Base-by-base conservation (phyloP, 2,113 vertebrate species). In the Heptranchias perlo region DNA sequence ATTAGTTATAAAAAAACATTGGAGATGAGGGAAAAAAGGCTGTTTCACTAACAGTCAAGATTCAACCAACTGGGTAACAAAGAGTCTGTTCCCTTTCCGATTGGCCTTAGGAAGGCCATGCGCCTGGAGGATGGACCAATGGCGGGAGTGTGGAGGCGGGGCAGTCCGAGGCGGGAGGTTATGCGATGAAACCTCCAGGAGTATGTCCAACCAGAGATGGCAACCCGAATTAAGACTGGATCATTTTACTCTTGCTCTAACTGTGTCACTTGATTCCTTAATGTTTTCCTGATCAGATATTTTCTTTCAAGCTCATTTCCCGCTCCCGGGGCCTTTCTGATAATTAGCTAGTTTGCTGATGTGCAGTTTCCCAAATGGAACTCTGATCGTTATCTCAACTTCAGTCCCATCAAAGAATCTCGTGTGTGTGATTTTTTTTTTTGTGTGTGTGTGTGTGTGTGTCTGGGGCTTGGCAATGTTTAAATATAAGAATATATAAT, bases 291-390 rank as follows among this genome's bases (percentile, higher is more conserved):
- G 23, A 69, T 95, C 94, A 69, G 44, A 69, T 69, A 52, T 47
- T 69, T n/a, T 69, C 23, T 69, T 69, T 69, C 94, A 95, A 95
- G 94, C 65, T 69, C 39, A 95, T 95, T 82, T 82, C 47, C n/a
- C 25, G 73, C n/a, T 95, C 23, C 47, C 67, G 61, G 78, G 61
- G 64, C 92, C 61, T 13, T 44, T 47, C 18, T 31, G 94, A 31
- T 95, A 95, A 95, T 69, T 95, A 52, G 44, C 52, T 95, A 16
- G 23, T 52, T 95, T 95, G 64, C 47, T 52, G 64, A 52, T 95
- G 65, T 47, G 44, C 47, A 35, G 47, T 73, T 95, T 67, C 58
- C 89, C 64, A 95, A 69, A 49, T 95, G 28, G 49, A 69, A 52
- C 35, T 69, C 44, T 0, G 47, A 69, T 73, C 6, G 39, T 95